Percentiles rank a stretch among this genome's conserved stretches.
Conservation (phyloP, 2,797 vertebrate species). For the Chelon labrosus region DNA sequence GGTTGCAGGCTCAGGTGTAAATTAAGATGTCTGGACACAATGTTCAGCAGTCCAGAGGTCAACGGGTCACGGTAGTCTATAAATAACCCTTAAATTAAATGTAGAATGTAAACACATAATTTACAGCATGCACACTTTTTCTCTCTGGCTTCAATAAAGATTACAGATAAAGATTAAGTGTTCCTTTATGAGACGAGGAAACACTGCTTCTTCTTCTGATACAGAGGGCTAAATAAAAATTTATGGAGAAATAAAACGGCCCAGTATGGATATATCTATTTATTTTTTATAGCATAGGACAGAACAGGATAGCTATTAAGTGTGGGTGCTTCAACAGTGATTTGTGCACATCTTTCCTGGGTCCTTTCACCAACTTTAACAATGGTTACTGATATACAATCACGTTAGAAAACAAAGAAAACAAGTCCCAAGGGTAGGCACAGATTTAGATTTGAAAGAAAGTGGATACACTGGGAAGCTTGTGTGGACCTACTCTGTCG, state of each 20-base stretch:
- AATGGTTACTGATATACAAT: constrained; percentile 42
- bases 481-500: constrained; percentile 15
- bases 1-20: constrained; percentile 1
- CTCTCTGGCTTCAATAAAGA: background rate
- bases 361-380: constrained; percentile 26
- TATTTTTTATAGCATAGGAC: background rate
- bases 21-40: constrained; percentile 20
- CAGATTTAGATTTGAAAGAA: constrained; percentile 52
- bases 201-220: background rate
- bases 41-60: background rate
- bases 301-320: background rate
- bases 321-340: background rate
- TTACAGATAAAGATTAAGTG: background rate
- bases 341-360: constrained; percentile 1
- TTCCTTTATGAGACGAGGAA: background rate
- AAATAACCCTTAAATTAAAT: background rate
- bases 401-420: constrained; percentile 46
- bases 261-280: background rate
- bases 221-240: background rate
- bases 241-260: no score
- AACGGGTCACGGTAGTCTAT: background rate
- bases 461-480: constrained; percentile 74
- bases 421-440: constrained; percentile 28
- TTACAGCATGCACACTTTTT: no score
- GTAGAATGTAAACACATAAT: background rate